These are phyloP conservation scores for Danio kyathit DNA, from an alignment of 2,797 vertebrate species.

Conservation along the genomic window DNA sequence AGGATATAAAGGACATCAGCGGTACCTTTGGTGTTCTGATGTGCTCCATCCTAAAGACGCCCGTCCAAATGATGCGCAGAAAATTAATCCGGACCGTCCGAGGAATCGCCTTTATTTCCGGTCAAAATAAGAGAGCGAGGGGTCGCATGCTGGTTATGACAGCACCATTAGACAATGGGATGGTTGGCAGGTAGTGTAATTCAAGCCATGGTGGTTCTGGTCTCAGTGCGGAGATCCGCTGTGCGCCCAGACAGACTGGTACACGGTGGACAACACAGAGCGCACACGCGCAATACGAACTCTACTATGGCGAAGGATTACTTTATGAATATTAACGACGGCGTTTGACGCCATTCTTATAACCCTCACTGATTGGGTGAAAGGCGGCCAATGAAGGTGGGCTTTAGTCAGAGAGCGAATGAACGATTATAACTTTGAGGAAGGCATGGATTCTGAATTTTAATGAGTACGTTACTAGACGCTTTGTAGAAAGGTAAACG, in stretches of 20 bases:
- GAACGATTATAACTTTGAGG: neutral
- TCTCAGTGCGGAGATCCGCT: neutral
- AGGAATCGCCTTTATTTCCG: neutral
- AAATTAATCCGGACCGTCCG: slow-evolving; percentile 38
- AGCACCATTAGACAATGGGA: neutral
- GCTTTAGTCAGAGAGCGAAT: neutral
- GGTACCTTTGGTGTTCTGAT: slow-evolving; percentile 66
- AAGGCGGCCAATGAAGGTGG: neutral
- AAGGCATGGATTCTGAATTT: neutral
- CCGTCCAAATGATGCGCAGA: slow-evolving; percentile 53
- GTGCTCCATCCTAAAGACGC: slow-evolving; percentile 62
- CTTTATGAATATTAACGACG: slow-evolving; percentile 10
- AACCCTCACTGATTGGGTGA: slow-evolving; percentile 1
- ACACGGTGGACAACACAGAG: slow-evolving; percentile 38
- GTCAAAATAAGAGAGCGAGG: neutral
- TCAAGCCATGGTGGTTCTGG: slow-evolving; percentile 32
- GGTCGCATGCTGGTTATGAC: slow-evolving; percentile 7
- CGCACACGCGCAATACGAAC: neutral
- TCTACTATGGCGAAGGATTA: neutral
- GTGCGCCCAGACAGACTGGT: slow-evolving; percentile 29
- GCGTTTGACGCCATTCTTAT: neutral
- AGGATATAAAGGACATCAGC: slow-evolving; percentile 1
- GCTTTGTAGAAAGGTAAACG: neutral
- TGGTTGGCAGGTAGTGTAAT: neutral
- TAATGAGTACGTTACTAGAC: neutral